Evolutionary conservation across 2,797 vertebrate species (phyloP).

Genomic region (Hydrolagus colliei): DNA sequence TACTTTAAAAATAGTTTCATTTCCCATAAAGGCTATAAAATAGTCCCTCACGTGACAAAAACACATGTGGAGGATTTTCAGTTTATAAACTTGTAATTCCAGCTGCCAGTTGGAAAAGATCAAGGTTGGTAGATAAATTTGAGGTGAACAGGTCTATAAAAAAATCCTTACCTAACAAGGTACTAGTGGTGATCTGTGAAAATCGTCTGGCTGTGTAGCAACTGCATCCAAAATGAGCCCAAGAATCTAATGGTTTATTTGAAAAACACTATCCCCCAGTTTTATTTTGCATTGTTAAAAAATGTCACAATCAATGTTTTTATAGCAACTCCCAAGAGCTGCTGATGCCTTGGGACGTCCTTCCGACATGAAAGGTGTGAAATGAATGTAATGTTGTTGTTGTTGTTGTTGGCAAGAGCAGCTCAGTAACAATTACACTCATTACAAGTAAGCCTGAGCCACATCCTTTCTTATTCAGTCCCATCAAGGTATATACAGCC

Average conservation of each 20-base stretch:
- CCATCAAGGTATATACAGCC: neutral
- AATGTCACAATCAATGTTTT: neutral
- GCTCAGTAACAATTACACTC: neutral
- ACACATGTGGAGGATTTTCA: neutral
- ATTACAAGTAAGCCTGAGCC: neutral
- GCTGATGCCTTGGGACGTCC: too few species aligned
- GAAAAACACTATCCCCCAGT: neutral
- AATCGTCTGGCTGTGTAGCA: neutral
- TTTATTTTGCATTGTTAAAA: constrained; percentile 1
- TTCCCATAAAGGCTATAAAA: constrained; percentile 23
- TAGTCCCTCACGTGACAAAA: constrained; percentile 8
- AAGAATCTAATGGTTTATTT: constrained; percentile 19
- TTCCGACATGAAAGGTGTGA: too few species aligned
- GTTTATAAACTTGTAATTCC: constrained; percentile 29
- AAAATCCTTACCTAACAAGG: constrained; percentile 2
- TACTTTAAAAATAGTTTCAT: constrained; percentile 20
- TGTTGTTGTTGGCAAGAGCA: constrained; percentile 19
- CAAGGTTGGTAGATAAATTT: constrained; percentile 3
- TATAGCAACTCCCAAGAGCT: neutral
- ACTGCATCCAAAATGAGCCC: constrained; percentile 21
- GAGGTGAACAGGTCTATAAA: constrained; percentile 1
- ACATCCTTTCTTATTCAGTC: neutral
- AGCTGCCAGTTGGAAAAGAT: constrained; percentile 28
- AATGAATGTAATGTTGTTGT: neutral
- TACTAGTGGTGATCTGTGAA: neutral